A percentile compares a stretch with the other conserved stretches of the same genome.
Evolutionary conservation across 2,113 vertebrate genomes (phyloP).

Genomic region (Cyprinus carpio): DNA sequence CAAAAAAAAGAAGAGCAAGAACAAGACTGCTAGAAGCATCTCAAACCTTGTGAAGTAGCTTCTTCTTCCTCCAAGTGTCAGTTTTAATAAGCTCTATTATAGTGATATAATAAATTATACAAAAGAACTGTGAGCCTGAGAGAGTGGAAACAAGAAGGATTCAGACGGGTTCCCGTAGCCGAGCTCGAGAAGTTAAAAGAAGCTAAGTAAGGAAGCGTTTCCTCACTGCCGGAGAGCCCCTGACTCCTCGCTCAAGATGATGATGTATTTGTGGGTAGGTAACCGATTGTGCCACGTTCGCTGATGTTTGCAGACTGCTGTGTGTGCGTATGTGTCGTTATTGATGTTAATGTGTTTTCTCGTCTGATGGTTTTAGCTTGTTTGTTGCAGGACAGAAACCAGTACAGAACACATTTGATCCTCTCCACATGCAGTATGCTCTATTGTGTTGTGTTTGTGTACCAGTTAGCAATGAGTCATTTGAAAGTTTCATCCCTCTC

Average conservation of each 20-base stretch:
- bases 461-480: not conserved
- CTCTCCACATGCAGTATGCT: not conserved
- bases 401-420: not conserved
- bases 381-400: slow-evolving; percentile 24
- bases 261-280: slow-evolving; percentile 97
- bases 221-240: slow-evolving; percentile 75
- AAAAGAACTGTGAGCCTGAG: slow-evolving; percentile 67
- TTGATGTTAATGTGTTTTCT: slow-evolving; percentile 17
- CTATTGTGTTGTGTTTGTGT: slow-evolving; percentile 14
- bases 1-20: slow-evolving; percentile 54
- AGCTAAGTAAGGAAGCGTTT: slow-evolving; percentile 80
- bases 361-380: slow-evolving; percentile 3
- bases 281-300: slow-evolving; percentile 49
- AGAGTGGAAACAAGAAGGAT: slow-evolving; percentile 61
- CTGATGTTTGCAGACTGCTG: slow-evolving; percentile 5
- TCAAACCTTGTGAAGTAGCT: slow-evolving; percentile 71
- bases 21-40: slow-evolving; percentile 74
- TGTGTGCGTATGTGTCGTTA: not conserved
- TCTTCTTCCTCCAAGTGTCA: slow-evolving; percentile 75
- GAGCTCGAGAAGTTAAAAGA: slow-evolving; percentile 79
- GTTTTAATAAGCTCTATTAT: slow-evolving; percentile 75
- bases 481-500: slow-evolving; percentile 27
- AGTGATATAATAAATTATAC: slow-evolving; percentile 71
- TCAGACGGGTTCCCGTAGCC: slow-evolving; percentile 78
- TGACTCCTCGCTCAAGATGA: slow-evolving; percentile 84